These are phyloP conservation scores for Bilobella aurantiaca DNA, from an alignment of 1,140 invertebrate species.

Conservation along the genomic window DNA sequence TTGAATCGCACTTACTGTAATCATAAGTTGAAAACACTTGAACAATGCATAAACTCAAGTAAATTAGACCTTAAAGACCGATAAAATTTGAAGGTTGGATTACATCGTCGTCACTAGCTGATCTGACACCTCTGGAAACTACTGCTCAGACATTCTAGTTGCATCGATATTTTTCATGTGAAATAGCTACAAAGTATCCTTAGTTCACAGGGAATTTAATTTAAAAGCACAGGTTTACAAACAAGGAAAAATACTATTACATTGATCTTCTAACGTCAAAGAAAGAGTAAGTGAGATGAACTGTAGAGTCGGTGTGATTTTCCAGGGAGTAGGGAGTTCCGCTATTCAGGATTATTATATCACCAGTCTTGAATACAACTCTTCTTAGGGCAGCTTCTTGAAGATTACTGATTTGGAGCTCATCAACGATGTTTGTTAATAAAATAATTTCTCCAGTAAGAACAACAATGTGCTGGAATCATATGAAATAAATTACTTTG, in stretches of 20 bases:
- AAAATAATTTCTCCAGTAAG: background rate
- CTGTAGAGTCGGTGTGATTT: background rate
- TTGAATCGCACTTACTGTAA: too few species aligned
- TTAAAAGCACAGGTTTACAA: too few species aligned
- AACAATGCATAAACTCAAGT: too few species aligned
- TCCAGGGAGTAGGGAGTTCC: background rate
- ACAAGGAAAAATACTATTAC: too few species aligned
- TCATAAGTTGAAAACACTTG: too few species aligned
- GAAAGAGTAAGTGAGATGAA: background rate
- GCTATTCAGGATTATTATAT: background rate
- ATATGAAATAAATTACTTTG: too few species aligned
- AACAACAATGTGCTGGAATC: too few species aligned
- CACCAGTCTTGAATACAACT: background rate
- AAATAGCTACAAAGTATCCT: background rate
- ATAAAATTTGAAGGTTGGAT: too few species aligned
- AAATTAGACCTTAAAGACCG: too few species aligned
- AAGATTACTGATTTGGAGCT: background rate
- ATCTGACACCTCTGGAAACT: conserved; percentile 28
- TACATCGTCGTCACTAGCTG: conserved; percentile 23
- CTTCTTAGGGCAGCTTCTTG: background rate
- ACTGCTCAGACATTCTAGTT: conserved; percentile 28
- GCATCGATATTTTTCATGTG: conserved; percentile 18
- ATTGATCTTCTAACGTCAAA: too few species aligned
- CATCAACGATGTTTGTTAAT: background rate
- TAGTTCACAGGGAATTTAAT: too few species aligned